Evolutionary conservation across 2,888 invertebrate species (phyloP), one percentile per base, ranked within the genome.

Genomic region (Sarcophaga variegata): DNA sequence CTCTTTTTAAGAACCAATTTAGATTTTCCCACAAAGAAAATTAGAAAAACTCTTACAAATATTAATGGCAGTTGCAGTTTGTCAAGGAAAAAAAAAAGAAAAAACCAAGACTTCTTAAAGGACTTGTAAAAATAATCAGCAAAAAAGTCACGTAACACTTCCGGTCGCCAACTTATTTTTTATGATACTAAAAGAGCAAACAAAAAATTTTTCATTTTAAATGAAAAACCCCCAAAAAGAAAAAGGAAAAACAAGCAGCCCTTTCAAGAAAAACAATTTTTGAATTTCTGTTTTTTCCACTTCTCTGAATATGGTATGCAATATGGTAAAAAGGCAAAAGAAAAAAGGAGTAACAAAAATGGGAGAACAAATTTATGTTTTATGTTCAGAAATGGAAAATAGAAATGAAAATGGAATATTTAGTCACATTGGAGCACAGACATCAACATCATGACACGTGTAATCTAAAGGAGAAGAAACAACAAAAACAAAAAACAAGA

Each of bases 91-190:
- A 4, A 22, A 22, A 22, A 22, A 22, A 22, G 22, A 22, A 22
- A 54, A 14, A 0, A 54, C 17, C 12, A 17, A 54, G 17, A n/a
- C 12, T 37, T 10, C 37, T 37, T 72, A 49, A 49, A 63, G 49
- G 2, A 20, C 47, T 25, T 71, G 27, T 79, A 47, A 54, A 63
- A n/a, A 60, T 10, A 66, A 62, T 72, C 37, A 47, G 20, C 17
- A 85, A 47, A 69, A 76, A 74, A 63, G 77, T 81, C 85, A 85
- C 85, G 85, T 85, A 85, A 66, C 22, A 76, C 72, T 62, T 67
- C 66, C 72, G 71, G 66, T 80, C 80, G 76, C 54, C 72, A 64
- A 85, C 49, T 81, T 45, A 66, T 71, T 77, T 72, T 77, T 54
- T 27, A 66, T 66, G 74, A 22, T 74, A 62, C 67, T 37, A 59